Percentiles rank a stretch among this genome's conserved stretches.
phyloP scores from a whole-genome alignment of 2,888 invertebrate species.

The Apomyelois bistriatella region DNA sequence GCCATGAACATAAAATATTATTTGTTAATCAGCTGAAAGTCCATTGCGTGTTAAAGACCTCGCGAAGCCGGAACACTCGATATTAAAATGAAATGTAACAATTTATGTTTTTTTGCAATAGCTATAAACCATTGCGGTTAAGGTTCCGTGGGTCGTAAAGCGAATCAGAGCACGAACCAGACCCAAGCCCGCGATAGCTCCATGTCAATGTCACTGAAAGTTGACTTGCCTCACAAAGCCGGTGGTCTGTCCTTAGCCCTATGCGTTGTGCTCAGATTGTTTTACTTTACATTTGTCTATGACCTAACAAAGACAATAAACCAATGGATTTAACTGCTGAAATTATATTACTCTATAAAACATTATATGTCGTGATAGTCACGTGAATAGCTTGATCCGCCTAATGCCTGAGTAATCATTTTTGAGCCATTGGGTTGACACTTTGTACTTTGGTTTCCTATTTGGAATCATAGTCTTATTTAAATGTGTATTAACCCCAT shows the following conservation, averaged over 20 bases:
- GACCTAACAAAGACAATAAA: not conserved
- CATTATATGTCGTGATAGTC: no score
- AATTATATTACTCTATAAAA: no score
- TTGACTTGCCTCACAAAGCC: constrained; percentile 27
- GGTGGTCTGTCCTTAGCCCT: constrained; percentile 22
- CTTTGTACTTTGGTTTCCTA: no score
- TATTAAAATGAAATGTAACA: constrained; percentile 14
- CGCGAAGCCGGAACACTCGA: constrained; percentile 13
- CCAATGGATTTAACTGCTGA: not conserved
- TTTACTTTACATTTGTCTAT: constrained; percentile 7
- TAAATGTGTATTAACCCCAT: no score
- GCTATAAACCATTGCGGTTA: constrained; percentile 34
- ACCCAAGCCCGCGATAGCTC: constrained; percentile 23
- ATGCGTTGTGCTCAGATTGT: constrained; percentile 17
- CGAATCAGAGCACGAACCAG: constrained; percentile 60
- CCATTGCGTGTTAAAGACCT: constrained; percentile 19
- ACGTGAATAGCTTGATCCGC: no score
- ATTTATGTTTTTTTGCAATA: constrained; percentile 20
- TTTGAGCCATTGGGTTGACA: no score
- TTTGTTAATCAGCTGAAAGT: constrained; percentile 1
- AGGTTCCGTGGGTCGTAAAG: constrained; percentile 35
- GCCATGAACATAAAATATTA: not conserved
- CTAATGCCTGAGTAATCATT: no score
- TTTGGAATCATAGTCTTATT: no score
- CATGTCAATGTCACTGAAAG: constrained; percentile 63